These are phyloP conservation scores for Ariolimax columbianus DNA, from an alignment of 2,888 invertebrate species.

Conservation along the genomic window DNA sequence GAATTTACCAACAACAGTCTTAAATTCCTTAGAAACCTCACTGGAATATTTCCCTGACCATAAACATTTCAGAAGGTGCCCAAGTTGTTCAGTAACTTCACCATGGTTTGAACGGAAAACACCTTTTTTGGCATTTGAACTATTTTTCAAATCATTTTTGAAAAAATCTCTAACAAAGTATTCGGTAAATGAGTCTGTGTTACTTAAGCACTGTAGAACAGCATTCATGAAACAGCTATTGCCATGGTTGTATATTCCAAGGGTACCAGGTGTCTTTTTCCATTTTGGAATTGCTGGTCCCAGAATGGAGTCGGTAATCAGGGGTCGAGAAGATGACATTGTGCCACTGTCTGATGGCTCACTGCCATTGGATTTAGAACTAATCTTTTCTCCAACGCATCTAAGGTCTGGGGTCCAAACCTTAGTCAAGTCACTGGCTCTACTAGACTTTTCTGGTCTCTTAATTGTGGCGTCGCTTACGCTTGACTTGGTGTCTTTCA, in stretches of 20 bases:
- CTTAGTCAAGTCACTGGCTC: neutral
- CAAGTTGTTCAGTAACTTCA: slow-evolving; percentile 95
- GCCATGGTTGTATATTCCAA: slow-evolving; percentile 95
- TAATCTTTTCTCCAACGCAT: neutral
- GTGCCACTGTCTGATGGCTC: slow-evolving; percentile 29
- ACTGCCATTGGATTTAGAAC: slow-evolving; percentile 4
- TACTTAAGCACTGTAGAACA: slow-evolving; percentile 95
- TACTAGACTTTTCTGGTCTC: slow-evolving; percentile 40
- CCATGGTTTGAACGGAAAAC: slow-evolving; percentile 86
- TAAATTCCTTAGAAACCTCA: slow-evolving; percentile 80
- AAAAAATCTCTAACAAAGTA: slow-evolving; percentile 96
- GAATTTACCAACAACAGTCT: slow-evolving; percentile 93
- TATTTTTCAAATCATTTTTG: slow-evolving; percentile 89
- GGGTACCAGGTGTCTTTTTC: slow-evolving; percentile 84
- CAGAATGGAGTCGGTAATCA: slow-evolving; percentile 60
- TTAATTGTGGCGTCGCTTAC: slow-evolving; percentile 33
- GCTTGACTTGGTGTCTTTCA: slow-evolving; percentile 44
- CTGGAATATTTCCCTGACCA: slow-evolving; percentile 83
- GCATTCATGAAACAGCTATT: slow-evolving; percentile 99
- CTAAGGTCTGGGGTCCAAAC: slow-evolving; percentile 44
- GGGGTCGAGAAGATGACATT: slow-evolving; percentile 60
- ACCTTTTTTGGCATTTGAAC: slow-evolving; percentile 92
- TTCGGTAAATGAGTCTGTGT: slow-evolving; percentile 95
- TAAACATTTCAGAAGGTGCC: slow-evolving; percentile 90
- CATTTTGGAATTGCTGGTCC: slow-evolving; percentile 58